Percentiles rank a stretch among this genome's conserved stretches.
Evolutionary conservation across 2,797 vertebrate genomes (phyloP).

Genomic region (Muscicapa comitata): DNA sequence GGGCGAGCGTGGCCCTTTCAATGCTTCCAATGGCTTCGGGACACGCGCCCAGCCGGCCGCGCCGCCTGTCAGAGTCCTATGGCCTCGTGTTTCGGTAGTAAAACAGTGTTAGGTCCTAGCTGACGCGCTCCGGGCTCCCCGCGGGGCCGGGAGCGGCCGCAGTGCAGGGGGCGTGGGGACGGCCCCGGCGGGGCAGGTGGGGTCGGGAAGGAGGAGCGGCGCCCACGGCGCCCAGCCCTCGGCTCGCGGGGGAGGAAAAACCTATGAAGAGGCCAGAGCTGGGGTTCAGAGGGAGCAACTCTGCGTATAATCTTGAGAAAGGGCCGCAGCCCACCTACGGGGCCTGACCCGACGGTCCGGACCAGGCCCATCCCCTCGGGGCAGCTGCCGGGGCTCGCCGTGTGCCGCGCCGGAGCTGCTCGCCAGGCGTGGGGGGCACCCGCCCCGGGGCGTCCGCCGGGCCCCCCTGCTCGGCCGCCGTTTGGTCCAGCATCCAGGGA

Average conservation of each 20-base stretch:
- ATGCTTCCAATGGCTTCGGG: slow-evolving; percentile 78
- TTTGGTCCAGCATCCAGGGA: slow-evolving; percentile 66
- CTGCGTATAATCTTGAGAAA: slow-evolving; percentile 79
- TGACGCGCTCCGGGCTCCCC: slow-evolving; percentile 72
- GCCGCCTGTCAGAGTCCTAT: slow-evolving; percentile 82
- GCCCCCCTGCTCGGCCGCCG: not conserved
- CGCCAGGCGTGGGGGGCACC: not conserved
- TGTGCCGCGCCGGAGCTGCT: slow-evolving; percentile 22
- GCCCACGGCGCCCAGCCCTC: slow-evolving; percentile 74
- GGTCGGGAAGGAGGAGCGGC: slow-evolving; percentile 85
- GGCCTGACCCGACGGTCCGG: not conserved
- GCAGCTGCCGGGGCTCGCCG: not conserved
- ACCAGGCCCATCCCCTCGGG: slow-evolving; percentile 18
- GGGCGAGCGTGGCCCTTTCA: slow-evolving; percentile 72
- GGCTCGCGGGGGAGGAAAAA: slow-evolving; percentile 78
- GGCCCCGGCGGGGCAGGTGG: slow-evolving; percentile 77
- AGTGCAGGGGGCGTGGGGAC: slow-evolving; percentile 67
- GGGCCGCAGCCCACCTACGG: slow-evolving; percentile 23
- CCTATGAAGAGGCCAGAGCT: slow-evolving; percentile 81
- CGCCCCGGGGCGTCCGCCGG: not conserved
- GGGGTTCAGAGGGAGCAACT: slow-evolving; percentile 69
- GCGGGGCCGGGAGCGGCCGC: not conserved
- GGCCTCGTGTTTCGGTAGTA: slow-evolving; percentile 83
- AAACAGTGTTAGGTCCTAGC: slow-evolving; percentile 96
- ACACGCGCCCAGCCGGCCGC: slow-evolving; percentile 70